These are phyloP conservation scores for Pygoscelis antarcticus DNA, from an alignment of 2,113 vertebrate species.

Conservation along the genomic window DNA sequence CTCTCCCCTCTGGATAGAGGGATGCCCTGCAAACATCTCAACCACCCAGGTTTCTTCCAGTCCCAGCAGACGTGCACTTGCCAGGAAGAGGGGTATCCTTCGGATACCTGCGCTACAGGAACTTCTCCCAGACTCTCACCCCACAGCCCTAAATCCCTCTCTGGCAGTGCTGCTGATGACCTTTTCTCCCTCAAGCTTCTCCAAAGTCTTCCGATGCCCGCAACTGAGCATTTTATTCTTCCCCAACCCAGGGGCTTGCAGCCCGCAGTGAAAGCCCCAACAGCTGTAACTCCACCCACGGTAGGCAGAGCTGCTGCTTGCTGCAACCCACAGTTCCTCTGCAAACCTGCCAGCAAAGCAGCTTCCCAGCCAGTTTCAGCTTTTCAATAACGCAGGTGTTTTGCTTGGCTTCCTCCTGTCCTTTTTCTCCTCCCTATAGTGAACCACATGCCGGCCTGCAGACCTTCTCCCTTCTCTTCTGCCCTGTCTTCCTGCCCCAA, in stretches of 20 bases:
- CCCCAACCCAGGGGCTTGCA: background rate
- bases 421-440: background rate
- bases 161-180: background rate
- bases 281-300: background rate
- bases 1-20: background rate
- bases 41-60: background rate
- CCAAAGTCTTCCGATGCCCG: fast-evolving
- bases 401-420: background rate
- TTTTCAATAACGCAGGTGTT: slow-evolving; percentile 9
- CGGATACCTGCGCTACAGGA: background rate
- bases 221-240: background rate
- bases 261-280: background rate
- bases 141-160: background rate
- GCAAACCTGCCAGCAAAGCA: background rate
- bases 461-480: background rate
- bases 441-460: background rate
- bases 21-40: background rate
- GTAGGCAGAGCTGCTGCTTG: background rate
- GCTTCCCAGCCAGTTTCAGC: background rate
- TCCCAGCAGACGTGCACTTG: background rate
- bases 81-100: background rate
- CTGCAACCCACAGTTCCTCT: background rate
- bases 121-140: background rate
- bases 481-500: background rate
- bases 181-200: background rate